Conservation (phyloP, 2,797 vertebrate species). For the Caiman crocodilus region DNA sequence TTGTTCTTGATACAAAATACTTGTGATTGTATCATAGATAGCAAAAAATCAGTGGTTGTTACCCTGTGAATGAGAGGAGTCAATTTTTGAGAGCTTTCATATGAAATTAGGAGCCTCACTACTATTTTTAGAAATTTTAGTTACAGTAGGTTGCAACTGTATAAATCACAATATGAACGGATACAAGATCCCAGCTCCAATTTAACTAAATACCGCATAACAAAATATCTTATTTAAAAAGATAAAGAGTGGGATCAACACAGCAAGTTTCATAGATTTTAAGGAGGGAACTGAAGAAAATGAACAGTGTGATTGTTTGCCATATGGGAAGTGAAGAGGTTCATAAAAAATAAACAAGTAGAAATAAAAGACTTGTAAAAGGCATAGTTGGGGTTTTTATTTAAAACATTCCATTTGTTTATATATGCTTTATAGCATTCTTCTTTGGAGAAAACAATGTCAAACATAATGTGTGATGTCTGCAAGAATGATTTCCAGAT, state of each 20-base stretch:
- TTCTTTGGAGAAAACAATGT: constrained; percentile 40
- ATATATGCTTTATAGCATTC: constrained; percentile 29
- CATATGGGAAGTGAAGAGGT: not conserved
- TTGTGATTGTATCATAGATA: not conserved
- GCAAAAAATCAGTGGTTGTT: not conserved
- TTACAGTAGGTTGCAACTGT: not conserved
- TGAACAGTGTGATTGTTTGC: not conserved
- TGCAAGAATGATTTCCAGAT: constrained; percentile 55
- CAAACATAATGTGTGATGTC: constrained; percentile 18
- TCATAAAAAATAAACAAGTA: not conserved
- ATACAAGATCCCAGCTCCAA: not conserved
- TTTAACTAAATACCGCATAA: not conserved
- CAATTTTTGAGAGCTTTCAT: not conserved
- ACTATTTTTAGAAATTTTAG: not conserved
- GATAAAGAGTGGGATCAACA: not conserved
- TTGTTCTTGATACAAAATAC: not conserved
- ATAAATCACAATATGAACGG: not conserved
- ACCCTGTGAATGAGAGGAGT: not conserved
- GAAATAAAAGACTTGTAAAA: constrained; percentile 10
- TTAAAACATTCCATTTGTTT: constrained; percentile 28
- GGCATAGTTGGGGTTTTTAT: not conserved
- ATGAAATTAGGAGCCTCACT: not conserved
- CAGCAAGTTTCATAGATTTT: not conserved
- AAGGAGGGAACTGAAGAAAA: not conserved
- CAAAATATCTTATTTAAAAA: not conserved